phyloP scores from a whole-genome alignment of 1,140 invertebrate genomes.

The Rhagoletis pomonella region DNA sequence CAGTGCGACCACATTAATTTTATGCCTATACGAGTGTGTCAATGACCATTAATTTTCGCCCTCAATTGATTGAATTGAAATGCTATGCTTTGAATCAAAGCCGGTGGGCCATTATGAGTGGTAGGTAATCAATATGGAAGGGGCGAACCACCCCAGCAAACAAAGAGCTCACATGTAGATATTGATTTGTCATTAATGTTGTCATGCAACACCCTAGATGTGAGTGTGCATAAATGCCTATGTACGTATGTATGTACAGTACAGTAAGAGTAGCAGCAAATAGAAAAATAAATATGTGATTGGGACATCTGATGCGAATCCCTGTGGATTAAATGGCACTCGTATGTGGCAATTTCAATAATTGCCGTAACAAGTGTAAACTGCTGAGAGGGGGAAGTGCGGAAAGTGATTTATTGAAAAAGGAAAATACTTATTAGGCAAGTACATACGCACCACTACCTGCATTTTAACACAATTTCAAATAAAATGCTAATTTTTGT shows the following conservation, averaged over 20 bases:
- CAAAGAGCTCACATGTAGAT: neutral
- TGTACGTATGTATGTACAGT: neutral
- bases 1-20: conserved; percentile 45
- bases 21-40: conserved; percentile 39
- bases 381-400: neutral
- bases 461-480: no score
- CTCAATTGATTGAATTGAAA: conserved; percentile 52
- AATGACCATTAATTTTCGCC: conserved; percentile 43
- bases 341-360: conserved; percentile 50
- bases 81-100: conserved; percentile 37
- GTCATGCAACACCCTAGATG: conserved; percentile 22
- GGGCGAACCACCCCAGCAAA: neutral
- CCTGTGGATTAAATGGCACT: conserved; percentile 29
- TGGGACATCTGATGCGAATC: conserved; percentile 24
- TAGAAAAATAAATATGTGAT: conserved; percentile 30
- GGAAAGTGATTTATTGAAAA: conserved; percentile 12
- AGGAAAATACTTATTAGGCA: neutral
- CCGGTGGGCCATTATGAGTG: neutral
- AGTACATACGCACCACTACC: no score
- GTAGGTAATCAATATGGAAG: neutral
- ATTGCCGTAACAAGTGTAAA: conserved; percentile 43
- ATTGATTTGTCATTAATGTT: conserved; percentile 51
- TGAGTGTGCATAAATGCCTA: neutral
- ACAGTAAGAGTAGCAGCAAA: neutral
- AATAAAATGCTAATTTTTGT: no score